Percentiles rank a stretch among this genome's conserved stretches.
These are phyloP conservation scores for Oreochromis tanganicae DNA, from an alignment of 2,113 vertebrate genomes.

Conservation along the genomic window DNA sequence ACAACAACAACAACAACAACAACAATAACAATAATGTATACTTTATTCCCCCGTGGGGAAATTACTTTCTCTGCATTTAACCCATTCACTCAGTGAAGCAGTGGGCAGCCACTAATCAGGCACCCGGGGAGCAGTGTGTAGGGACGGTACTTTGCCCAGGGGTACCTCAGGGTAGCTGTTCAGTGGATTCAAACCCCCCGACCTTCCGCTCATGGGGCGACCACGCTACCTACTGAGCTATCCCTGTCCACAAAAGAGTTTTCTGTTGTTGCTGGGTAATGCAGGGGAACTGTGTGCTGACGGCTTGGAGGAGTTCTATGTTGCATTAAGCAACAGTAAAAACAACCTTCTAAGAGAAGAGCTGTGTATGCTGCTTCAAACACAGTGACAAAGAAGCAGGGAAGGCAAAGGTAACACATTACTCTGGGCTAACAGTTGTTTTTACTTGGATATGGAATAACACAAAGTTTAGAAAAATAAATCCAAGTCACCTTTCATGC, in stretches of 20 bases:
- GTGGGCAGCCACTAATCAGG: not conserved
- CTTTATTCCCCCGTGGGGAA: not conserved
- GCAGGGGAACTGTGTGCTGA: not conserved
- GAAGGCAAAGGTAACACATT: not conserved
- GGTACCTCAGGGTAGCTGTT: not conserved
- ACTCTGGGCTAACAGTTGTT: not conserved
- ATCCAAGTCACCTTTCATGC: not conserved
- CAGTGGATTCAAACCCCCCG: not conserved
- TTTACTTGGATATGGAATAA: not conserved
- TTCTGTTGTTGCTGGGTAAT: not conserved
- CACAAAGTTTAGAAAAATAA: not conserved
- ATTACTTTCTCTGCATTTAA: not conserved
- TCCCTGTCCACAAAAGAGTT: not conserved
- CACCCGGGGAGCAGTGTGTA: not conserved
- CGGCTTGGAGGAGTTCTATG: not conserved
- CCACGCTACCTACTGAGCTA: not conserved
- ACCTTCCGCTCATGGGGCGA: not conserved
- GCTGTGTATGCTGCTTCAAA: not conserved
- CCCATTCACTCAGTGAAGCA: not conserved
- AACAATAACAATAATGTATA: not conserved
- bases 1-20: not conserved
- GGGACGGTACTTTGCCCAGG: not conserved
- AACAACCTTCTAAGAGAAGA: not conserved
- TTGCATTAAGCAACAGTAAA: not conserved
- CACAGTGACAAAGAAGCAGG: not conserved